Evolutionary conservation across 2,113 vertebrate species (phyloP).

Genomic region (Puntigrus tetrazona): DNA sequence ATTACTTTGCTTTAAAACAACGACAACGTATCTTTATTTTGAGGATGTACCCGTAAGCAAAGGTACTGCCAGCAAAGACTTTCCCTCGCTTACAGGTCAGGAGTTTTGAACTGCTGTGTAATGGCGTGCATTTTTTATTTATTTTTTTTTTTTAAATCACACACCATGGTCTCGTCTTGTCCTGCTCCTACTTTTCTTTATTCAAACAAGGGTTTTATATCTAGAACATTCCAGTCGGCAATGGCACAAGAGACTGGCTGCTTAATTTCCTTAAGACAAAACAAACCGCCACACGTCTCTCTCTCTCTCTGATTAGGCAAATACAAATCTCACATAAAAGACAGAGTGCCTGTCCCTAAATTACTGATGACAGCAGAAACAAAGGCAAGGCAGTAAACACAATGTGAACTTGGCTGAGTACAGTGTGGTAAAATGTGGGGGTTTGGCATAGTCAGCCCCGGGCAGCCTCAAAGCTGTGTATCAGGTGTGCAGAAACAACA

Average conservation of each 20-base stretch:
- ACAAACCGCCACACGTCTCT: slow-evolving; percentile 48
- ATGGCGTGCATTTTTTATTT: background rate
- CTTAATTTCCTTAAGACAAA: slow-evolving; percentile 57
- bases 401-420: slow-evolving; percentile 84
- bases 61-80: background rate
- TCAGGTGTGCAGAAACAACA: slow-evolving; percentile 38
- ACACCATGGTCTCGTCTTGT: background rate
- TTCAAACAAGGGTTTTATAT: slow-evolving; percentile 42
- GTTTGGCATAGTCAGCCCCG: slow-evolving; percentile 32
- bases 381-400: slow-evolving; percentile 82
- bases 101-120: slow-evolving; percentile 1
- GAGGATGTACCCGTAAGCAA: background rate
- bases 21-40: background rate
- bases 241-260: slow-evolving; percentile 43
- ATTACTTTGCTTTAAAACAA: background rate
- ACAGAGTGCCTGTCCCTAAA: background rate
- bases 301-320: background rate
- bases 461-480: slow-evolving; percentile 31
- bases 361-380: slow-evolving; percentile 60
- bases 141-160: background rate
- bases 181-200: slow-evolving; percentile 29
- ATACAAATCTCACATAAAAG: slow-evolving; percentile 20
- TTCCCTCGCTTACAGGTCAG: background rate
- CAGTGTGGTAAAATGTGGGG: slow-evolving; percentile 77
- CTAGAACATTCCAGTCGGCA: slow-evolving; percentile 48